phyloP scores from a whole-genome alignment of 2,113 vertebrate species.

The Hippolais icterina region DNA sequence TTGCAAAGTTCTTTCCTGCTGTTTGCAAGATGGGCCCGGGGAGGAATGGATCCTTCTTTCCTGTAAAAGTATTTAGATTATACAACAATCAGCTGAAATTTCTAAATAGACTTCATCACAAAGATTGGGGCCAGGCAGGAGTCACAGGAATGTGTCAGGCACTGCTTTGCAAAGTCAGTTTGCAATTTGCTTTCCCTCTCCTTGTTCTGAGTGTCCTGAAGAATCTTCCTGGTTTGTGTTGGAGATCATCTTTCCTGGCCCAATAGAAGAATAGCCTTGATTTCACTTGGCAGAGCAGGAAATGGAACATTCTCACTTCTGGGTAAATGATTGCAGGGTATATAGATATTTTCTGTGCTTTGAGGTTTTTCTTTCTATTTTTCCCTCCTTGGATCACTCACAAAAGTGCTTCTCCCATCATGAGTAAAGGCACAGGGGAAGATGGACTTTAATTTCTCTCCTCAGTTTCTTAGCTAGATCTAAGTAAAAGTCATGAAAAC shows the following conservation, averaged over 20 bases:
- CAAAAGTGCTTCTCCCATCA: not conserved
- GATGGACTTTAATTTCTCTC: not conserved
- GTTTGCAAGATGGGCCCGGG: rapidly evolving
- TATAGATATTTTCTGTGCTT: not conserved
- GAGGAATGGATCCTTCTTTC: not conserved
- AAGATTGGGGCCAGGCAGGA: not conserved
- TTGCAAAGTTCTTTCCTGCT: not conserved
- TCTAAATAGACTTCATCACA: not conserved
- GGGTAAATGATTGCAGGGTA: not conserved
- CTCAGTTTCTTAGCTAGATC: not conserved
- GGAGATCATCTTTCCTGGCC: not conserved
- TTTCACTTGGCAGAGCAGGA: not conserved
- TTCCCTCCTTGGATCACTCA: not conserved
- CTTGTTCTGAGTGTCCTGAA: not conserved
- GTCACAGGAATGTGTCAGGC: not conserved
- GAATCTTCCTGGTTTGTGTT: not conserved
- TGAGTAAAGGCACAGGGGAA: not conserved
- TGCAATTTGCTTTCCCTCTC: not conserved
- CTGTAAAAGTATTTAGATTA: not conserved
- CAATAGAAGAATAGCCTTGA: not conserved
- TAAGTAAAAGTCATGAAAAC: not conserved
- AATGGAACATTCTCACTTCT: not conserved
- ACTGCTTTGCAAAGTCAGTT: not conserved
- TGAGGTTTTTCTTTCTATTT: not conserved
- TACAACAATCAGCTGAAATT: not conserved